Conservation (phyloP, 2,888 invertebrate genomes). For the Imbricaverruca yamaguchii region DNA sequence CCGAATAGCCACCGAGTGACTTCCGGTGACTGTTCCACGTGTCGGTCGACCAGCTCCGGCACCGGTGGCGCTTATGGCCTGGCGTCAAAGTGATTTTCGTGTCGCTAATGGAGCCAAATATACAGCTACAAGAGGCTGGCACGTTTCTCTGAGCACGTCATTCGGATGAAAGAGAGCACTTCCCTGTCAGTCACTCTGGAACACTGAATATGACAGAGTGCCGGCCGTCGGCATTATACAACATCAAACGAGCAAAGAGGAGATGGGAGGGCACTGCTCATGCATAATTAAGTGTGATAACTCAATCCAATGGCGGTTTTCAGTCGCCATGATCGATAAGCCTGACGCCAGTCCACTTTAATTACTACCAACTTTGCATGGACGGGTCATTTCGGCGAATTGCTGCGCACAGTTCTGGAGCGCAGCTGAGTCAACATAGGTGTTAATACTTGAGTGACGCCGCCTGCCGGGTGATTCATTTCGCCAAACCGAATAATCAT, state of each 20-base stretch:
- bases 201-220: background rate
- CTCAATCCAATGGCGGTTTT: background rate
- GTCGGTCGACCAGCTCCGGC: no score
- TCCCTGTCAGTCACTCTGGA: background rate
- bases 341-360: no score
- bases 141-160: background rate
- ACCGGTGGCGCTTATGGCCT: background rate
- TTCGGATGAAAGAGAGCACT: background rate
- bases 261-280: background rate
- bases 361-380: background rate
- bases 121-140: background rate
- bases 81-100: background rate
- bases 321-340: background rate
- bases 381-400: background rate
- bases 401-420: background rate
- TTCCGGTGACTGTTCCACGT: no score
- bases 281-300: background rate
- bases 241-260: background rate
- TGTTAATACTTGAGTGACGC: background rate
- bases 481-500: background rate
- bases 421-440: background rate
- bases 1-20: no score
- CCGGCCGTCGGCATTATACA: background rate
- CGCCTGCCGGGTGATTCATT: background rate
- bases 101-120: background rate